Base-by-base conservation (phyloP, 1,140 invertebrate genomes). In the Alviniconcha marisindica region DNA sequence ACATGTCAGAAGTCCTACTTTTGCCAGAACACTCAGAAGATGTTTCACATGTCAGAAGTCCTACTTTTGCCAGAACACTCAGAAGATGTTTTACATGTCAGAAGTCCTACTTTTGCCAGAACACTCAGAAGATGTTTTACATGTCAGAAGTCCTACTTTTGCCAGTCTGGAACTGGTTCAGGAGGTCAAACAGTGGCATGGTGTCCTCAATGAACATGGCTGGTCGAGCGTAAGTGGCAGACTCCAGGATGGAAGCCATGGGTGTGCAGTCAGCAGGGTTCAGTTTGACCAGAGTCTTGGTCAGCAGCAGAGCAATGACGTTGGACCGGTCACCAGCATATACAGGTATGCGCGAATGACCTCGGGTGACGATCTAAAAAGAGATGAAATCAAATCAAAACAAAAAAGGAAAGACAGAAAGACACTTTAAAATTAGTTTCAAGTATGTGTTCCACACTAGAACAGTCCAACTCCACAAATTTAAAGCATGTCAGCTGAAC, bases 331-430 rank as follows among this genome's bases (percentile, higher is more conserved):
- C 77, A 10, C 79, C 83, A 18, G 88, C 86, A 82, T 90, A 92
- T 1, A 92, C 86, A n/a, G 92, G 92, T 38, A 92, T 83, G n/a
- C 92, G 82, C 7, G 92, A 92, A 83, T 92, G 91, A 42, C 87
- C 81, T 10, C 73, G 60, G 4, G 85, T 31, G 18, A 91, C 31
- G 21, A 92, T 87, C 90, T 91, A 82, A 56, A 87, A 48, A 10
- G 5, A 48, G n/a, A n/a, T n/a, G n/a, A n/a, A n/a, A n/a, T n/a
- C n/a, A n/a, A n/a, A n/a, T n/a, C n/a, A n/a, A n/a, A n/a, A n/a
- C n/a, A n/a, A n/a, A n/a, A n/a, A n/a, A n/a, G n/a, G n/a, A n/a
- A n/a, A n/a, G n/a, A n/a, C n/a, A n/a, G n/a, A n/a, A n/a, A n/a
- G n/a, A n/a, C n/a, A n/a, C n/a, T n/a, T n/a, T n/a, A n/a, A n/a